phyloP scores from a whole-genome alignment of 2,113 vertebrate species.

The Pyrgilauda ruficollis region DNA sequence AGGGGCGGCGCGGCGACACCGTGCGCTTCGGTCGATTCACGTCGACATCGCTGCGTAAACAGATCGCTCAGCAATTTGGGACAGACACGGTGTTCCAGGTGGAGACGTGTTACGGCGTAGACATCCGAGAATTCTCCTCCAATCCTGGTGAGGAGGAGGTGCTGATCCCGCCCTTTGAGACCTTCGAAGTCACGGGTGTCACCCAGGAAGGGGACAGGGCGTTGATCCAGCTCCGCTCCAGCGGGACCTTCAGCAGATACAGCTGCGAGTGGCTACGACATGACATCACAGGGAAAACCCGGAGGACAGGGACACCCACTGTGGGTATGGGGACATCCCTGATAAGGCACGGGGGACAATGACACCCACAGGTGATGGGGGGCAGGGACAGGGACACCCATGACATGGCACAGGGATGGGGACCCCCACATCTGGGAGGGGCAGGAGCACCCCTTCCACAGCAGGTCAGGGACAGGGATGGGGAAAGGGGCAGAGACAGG shows the following conservation, averaged over 20 bases:
- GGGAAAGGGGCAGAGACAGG: too few species aligned
- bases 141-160: background rate
- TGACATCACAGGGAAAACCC: background rate
- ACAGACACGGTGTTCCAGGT: background rate
- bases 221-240: background rate
- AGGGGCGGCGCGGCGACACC: rapidly evolving
- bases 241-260: background rate
- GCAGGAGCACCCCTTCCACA: background rate
- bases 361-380: too few species aligned
- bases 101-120: rapidly evolving
- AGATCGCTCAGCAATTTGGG: background rate
- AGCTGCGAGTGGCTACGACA: background rate
- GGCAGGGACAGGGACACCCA: background rate
- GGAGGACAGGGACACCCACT: background rate
- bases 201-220: background rate
- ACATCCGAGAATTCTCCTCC: background rate
- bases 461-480: background rate
- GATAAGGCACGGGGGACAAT: background rate
- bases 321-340: background rate
- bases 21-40: background rate
- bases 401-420: background rate
- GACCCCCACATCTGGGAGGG: background rate
- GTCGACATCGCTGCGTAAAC: rapidly evolving
- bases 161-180: background rate
- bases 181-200: background rate